A percentile compares a stretch with the other conserved stretches of the same genome.
These are phyloP conservation scores for Crotalus horridus DNA, from an alignment of 2,113 vertebrate species.

Conservation along the genomic window DNA sequence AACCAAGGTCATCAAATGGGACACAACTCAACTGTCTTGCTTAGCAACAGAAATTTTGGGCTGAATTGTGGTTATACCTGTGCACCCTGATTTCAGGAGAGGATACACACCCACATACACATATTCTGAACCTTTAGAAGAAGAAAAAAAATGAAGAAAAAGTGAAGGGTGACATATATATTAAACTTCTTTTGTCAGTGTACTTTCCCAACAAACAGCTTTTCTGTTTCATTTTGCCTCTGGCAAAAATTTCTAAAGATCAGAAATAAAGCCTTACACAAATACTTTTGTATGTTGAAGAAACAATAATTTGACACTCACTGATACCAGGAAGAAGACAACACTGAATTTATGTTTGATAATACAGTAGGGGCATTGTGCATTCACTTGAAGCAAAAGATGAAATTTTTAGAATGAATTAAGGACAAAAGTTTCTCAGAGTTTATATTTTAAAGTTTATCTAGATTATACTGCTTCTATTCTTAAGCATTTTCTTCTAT, in stretches of 20 bases:
- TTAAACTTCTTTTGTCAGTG: conserved; percentile 64
- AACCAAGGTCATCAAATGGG: neutral
- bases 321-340: conserved; percentile 56
- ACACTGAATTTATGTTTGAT: conserved; percentile 61
- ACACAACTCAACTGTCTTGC: neutral
- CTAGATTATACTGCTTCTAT: conserved; percentile 44
- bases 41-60: neutral
- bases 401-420: conserved; percentile 57
- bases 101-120: neutral
- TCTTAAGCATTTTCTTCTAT: conserved; percentile 38
- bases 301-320: conserved; percentile 77
- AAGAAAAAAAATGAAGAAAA: conserved; percentile 42
- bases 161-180: conserved; percentile 50
- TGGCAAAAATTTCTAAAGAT: conserved; percentile 70
- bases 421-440: conserved; percentile 50
- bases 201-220: conserved; percentile 68
- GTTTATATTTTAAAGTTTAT: conserved; percentile 52
- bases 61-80: neutral
- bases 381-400: conserved; percentile 52
- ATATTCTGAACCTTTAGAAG: conserved; percentile 40
- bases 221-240: conserved; percentile 72
- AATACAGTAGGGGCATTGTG: conserved; percentile 65
- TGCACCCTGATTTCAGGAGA: neutral
- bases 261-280: conserved; percentile 70
- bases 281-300: conserved; percentile 71